These are phyloP conservation scores for Falco biarmicus DNA, from an alignment of 2,797 vertebrate species.

Conservation along the genomic window DNA sequence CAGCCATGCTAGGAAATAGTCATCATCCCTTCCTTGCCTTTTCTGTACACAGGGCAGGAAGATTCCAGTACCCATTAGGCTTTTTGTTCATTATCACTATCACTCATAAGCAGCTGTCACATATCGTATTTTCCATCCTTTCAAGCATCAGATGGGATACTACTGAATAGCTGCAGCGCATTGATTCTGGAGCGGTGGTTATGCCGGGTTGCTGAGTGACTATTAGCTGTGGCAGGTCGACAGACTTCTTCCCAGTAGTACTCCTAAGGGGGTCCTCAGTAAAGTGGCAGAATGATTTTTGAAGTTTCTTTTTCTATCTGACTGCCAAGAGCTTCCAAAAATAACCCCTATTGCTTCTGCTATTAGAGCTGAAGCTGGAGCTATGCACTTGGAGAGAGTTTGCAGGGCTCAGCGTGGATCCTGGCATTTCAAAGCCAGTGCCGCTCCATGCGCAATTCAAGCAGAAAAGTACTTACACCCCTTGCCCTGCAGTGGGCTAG, in stretches of 20 bases:
- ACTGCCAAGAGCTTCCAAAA: constrained; percentile 30
- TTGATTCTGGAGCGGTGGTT: constrained; percentile 14
- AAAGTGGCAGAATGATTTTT: constrained; percentile 33
- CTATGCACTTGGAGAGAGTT: neutral
- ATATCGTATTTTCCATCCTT: constrained; percentile 15
- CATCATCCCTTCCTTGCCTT: neutral
- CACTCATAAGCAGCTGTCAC: constrained; percentile 50
- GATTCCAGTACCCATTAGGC: neutral
- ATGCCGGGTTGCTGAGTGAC: constrained; percentile 26
- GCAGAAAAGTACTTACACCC: neutral
- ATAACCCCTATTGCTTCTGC: constrained; percentile 23
- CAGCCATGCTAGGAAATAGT: neutral
- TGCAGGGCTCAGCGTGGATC: neutral
- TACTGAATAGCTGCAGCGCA: neutral
- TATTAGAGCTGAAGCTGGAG: neutral
- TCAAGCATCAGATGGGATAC: constrained; percentile 20
- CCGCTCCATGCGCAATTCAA: neutral
- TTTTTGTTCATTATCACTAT: constrained; percentile 41
- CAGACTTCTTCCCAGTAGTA: constrained; percentile 39
- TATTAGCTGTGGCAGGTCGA: constrained; percentile 33
- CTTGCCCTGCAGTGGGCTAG: constrained; percentile 14
- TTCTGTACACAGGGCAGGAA: neutral
- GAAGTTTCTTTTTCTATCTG: constrained; percentile 27
- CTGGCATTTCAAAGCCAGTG: constrained; percentile 41
- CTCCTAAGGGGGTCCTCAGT: constrained; percentile 39